Evolutionary conservation across 37 sponge, comb jelly and placozoan species (phyloP).

Genomic region (Diacarnus erythraeanus): DNA sequence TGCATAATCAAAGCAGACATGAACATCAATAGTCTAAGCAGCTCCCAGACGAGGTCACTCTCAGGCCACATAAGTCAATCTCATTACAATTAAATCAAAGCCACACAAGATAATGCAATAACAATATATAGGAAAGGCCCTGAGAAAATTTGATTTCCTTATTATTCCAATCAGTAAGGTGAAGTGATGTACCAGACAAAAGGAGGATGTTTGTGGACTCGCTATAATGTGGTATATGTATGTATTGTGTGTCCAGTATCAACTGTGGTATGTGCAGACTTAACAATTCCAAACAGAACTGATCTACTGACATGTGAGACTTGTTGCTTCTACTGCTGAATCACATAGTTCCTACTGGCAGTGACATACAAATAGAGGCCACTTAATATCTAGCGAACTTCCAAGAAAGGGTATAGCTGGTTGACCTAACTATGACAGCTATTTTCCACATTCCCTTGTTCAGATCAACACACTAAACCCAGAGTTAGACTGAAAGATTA

Average conservation of each 20-base stretch:
- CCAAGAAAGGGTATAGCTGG: background rate
- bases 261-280: background rate
- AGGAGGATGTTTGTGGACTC: constrained; percentile 10
- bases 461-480: no score
- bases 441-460: no score
- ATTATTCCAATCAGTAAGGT: background rate
- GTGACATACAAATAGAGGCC: background rate
- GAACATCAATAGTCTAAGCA: no score
- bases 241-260: background rate
- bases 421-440: background rate
- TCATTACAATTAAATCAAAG: no score
- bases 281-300: constrained; percentile 1
- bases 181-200: background rate
- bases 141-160: background rate
- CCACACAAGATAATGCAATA: background rate
- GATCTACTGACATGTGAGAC: background rate
- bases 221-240: no score
- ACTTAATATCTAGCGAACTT: background rate
- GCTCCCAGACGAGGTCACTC: background rate
- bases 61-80: background rate
- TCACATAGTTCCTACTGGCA: background rate
- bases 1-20: no score
- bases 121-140: background rate
- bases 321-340: background rate
- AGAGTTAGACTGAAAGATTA: no score